Evolutionary conservation across 2,797 vertebrate genomes (phyloP).

Genomic region (Melanotaenia parkinsoni): DNA sequence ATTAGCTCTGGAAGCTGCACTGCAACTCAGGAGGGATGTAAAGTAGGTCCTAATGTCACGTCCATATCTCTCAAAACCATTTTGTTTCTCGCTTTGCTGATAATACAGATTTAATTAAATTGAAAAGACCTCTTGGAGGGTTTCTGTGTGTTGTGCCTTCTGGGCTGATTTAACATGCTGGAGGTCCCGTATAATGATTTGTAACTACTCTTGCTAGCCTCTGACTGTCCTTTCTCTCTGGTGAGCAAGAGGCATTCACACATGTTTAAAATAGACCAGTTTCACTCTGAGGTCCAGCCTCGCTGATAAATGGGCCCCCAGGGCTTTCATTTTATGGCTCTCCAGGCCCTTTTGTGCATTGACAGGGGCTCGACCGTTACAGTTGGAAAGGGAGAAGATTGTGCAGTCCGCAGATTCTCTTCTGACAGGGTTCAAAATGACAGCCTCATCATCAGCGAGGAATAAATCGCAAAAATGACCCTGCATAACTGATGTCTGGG

Average conservation of each 20-base stretch:
- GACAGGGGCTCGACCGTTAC: constrained; percentile 64
- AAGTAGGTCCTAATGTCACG: background rate
- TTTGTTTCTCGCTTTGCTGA: constrained; percentile 7
- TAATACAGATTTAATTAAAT: background rate
- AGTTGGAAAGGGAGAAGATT: constrained; percentile 52
- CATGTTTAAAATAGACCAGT: constrained; percentile 71
- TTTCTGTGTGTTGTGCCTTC: constrained; percentile 31
- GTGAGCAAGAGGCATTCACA: constrained; percentile 68
- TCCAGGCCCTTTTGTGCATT: constrained; percentile 66
- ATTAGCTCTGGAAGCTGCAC: constrained; percentile 33
- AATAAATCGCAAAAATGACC: constrained; percentile 52
- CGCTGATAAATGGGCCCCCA: constrained; percentile 61
- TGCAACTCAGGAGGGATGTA: background rate
- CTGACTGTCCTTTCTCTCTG: constrained; percentile 66
- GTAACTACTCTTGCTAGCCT: constrained; percentile 45
- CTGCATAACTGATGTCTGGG: constrained; percentile 38
- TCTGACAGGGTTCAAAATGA: constrained; percentile 65
- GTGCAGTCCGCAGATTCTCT: constrained; percentile 41
- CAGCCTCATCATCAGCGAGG: constrained; percentile 55
- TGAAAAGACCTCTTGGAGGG: constrained; percentile 13
- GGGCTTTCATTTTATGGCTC: constrained; percentile 68
- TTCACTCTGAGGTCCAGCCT: constrained; percentile 52
- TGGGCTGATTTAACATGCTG: constrained; percentile 50
- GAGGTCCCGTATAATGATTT: constrained; percentile 51
- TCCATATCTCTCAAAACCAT: background rate